Base-by-base conservation (phyloP, 2,797 vertebrate species). In the Melanitta fusca region DNA sequence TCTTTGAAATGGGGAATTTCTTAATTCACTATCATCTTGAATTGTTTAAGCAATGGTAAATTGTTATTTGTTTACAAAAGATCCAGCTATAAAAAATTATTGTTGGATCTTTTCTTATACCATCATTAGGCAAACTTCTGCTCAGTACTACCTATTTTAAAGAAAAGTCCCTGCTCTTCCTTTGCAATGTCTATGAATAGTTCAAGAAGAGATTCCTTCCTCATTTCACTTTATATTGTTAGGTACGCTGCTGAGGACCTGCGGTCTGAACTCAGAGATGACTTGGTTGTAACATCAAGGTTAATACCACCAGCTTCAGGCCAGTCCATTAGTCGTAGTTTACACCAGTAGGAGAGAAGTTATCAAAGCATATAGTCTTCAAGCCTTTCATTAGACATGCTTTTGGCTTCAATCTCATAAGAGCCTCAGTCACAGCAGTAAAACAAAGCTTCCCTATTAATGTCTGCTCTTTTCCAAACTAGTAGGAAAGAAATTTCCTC, bases 381-480 rank as follows among this genome's bases (percentile, higher is more conserved):
- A 64, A 20, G 5, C 13, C 8, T 41, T 13, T 8, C 24, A 2
- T 56, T 39, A 43, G 11, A 24, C 34, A 5, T 0, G 0, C 2
- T 77, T 65, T 7, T 6, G 51, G 4, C 17, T 75, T 13, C 72
- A 17, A 38, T 1, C 3, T 4, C 19, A 21, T 41, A 56, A 39
- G 19, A 54, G 13, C 2, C n/a, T 57, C 28, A 13, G 15, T 41
- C 6, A 11, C 32, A 2, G 4, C 12, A 72, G 6, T 15, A 14
- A 79, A 85, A 60, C 25, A 68, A 21, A 61, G 8, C 51, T 66
- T 39, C 51, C 51, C 41, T 72, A 8, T 27, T 78, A 41, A 62
- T 1, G 2, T 7, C 32, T 1, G 0, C 28, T 8, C 0, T 8
- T 69, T 58, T 30, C 21, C 18, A 24, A 22, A 8, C 7, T 3